phyloP scores from a whole-genome alignment of 1,140 invertebrate species.

The Heliconius himera region DNA sequence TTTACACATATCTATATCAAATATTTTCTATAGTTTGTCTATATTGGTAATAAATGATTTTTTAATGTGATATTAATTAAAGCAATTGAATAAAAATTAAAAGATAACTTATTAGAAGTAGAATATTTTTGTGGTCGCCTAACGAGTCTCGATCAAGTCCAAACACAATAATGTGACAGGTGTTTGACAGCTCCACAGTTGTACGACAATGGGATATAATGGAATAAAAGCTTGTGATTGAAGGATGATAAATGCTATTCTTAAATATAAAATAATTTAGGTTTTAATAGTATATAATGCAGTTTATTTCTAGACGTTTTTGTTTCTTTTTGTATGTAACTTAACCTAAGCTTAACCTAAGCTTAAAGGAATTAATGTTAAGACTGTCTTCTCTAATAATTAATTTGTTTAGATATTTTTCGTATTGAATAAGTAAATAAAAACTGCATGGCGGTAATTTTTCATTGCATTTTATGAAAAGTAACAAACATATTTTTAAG shows the following conservation, averaged over 20 bases:
- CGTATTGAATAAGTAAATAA: no score
- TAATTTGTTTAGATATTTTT: no score
- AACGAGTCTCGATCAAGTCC: not conserved
- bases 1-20: no score
- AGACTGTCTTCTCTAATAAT: no score
- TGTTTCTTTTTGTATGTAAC: not conserved
- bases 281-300: not conserved
- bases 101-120: not conserved
- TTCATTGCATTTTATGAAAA: no score
- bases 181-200: constrained; percentile 25
- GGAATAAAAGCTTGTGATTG: constrained; percentile 26
- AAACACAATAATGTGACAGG: constrained; percentile 25
- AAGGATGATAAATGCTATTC: constrained; percentile 5
- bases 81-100: constrained; percentile 2
- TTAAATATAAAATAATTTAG: not conserved
- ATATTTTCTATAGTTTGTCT: no score
- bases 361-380: no score
- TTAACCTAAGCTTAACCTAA: no score
- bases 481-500: no score
- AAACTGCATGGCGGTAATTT: no score
- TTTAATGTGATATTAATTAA: not conserved
- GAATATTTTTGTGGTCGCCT: constrained; percentile 1
- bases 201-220: constrained; percentile 18
- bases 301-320: not conserved
- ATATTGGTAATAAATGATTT: not conserved